Base-by-base conservation (phyloP, 2,888 invertebrate species). In the Yponomeuta malinellus region DNA sequence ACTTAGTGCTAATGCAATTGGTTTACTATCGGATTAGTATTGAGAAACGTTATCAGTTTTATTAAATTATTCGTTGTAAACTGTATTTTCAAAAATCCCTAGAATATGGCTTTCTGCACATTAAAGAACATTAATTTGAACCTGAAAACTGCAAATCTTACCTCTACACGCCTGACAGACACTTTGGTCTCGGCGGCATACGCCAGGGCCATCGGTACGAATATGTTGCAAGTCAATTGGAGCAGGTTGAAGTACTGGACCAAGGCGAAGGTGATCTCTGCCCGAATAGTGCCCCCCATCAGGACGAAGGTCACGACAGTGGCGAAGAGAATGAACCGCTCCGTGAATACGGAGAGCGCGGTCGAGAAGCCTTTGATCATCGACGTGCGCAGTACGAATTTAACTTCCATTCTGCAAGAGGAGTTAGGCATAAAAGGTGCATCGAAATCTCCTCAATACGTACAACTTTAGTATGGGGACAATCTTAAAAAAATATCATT, bases 321-420 rank as follows among this genome's bases (percentile, higher is more conserved):
- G 68, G 96, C 93, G 82, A 95, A 97, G 15, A 97, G 87, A 29
- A 97, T 96, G 73, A 97, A 94, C 72, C 98, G 94, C 78, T 97
- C 96, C 0, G 97, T 96, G 79, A 97, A 97, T 31, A 98, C 95
- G 79, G 95, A 94, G 73, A 94, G 81, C 0, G 95, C 94, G 52
- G 94, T 87, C 8, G 94, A 94, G 75, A 95, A 93, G 0, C 94
- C 95, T 79, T 94, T 93, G 72, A 95, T 93, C 87, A 95, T 94
- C 0, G 95, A 95, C 8, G 95, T 94, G 71, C 93, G 88, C 74
- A 93, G 90, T 71, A 96, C 92, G 70, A 94, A 93, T 73, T 93
- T 91, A n/a, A 97, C 94, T 90, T 97, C 97, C 72, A 93, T 82
- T 78, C 95, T 96, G 87, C 71, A 83, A 80, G 73, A 67, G 23